These are phyloP conservation scores for Drosophila punjabiensis DNA, from an alignment of 1,140 invertebrate species.

Conservation along the genomic window DNA sequence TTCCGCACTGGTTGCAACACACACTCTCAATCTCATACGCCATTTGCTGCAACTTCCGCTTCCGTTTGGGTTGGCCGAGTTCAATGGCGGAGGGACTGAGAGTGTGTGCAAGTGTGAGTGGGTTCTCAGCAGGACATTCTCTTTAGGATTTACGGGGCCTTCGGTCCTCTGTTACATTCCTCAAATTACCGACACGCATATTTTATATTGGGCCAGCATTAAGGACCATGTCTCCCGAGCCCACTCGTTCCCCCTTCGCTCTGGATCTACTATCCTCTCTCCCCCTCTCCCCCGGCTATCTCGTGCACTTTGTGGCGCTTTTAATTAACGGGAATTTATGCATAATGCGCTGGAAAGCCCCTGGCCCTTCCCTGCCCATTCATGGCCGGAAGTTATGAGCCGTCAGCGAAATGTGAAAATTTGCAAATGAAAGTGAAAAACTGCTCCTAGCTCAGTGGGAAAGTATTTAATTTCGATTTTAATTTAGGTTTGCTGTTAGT, in stretches of 20 bases:
- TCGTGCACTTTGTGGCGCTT: slow-evolving; percentile 70
- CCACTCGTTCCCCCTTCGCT: slow-evolving; percentile 5
- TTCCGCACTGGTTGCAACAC: slow-evolving; percentile 16
- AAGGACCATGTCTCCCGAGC: slow-evolving; percentile 36
- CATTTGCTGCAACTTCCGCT: slow-evolving; percentile 80
- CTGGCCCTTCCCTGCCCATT: slow-evolving; percentile 9
- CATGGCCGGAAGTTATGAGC: slow-evolving; percentile 59
- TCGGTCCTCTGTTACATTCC: slow-evolving; percentile 73
- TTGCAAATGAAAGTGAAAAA: slow-evolving; percentile 56
- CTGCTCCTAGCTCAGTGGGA: slow-evolving; percentile 26
- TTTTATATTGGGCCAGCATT: slow-evolving; percentile 78
- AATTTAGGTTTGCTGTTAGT: slow-evolving; percentile 2
- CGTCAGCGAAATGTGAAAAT: slow-evolving; percentile 60
- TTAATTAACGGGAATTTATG: slow-evolving; percentile 82
- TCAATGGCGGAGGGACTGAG: slow-evolving; percentile 20
- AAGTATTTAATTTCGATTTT: slow-evolving; percentile 48
- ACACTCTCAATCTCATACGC: slow-evolving; percentile 65
- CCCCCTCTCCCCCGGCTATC: slow-evolving; percentile 14
- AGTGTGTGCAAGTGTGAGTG: neutral
- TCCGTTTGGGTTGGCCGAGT: slow-evolving; percentile 58
- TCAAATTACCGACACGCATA: slow-evolving; percentile 82
- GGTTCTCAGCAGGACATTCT: slow-evolving; percentile 58
- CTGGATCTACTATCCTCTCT: slow-evolving; percentile 11
- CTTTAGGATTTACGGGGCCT: slow-evolving; percentile 70
- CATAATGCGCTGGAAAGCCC: slow-evolving; percentile 56